Base-by-base conservation (phyloP, 2,888 invertebrate species). In the Ochropleura plecta region DNA sequence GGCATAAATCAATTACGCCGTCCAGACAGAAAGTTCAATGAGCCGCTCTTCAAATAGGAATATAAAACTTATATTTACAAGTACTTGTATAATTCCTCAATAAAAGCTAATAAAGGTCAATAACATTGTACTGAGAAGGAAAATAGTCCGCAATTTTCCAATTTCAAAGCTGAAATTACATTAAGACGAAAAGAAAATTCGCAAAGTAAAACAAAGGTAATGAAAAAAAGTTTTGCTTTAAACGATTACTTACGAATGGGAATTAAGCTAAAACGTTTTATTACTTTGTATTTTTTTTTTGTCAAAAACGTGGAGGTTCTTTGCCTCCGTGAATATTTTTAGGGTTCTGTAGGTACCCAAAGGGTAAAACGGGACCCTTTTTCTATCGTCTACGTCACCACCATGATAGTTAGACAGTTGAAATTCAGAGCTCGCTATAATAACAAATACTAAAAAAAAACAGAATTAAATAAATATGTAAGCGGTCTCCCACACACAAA, bases 141-240 rank as follows among this genome's bases (percentile, higher is more conserved):
- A 75, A 74, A 57, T 53, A 20, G 51, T 16, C 18, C 67, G 60
- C 67, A 44, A 60, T 65, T 65, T 70, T 68, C 63, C n/a, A n/a
- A 14, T 70, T 69, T 59, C 57, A 60, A 49, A 66, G 18, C 30
- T 55, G 44, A 60, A 65, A 72, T 84, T 66, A 71, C 49, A 69
- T 55, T 66, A 20, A 65, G 49, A 70, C 14, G 48, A 73, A 75
- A 70, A 64, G 14, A 20, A 65, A 63, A 68, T 62, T 66, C 49
- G 40, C 49, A 63, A 78, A 72, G 62, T 63, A 78, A 73, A 82
- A 85, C 49, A 75, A 65, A 3, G 48, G 57, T 55, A 59, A 73
- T 59, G n/a, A 60, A 79, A 78, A 49, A 82, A 77, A 72, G 53
- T 69, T 77, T 16, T 20, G 16, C 40, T 18, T 60, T 63, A 49